Conservation (phyloP, 2,113 vertebrate species). For the Petrocephalus microphthalmus region DNA sequence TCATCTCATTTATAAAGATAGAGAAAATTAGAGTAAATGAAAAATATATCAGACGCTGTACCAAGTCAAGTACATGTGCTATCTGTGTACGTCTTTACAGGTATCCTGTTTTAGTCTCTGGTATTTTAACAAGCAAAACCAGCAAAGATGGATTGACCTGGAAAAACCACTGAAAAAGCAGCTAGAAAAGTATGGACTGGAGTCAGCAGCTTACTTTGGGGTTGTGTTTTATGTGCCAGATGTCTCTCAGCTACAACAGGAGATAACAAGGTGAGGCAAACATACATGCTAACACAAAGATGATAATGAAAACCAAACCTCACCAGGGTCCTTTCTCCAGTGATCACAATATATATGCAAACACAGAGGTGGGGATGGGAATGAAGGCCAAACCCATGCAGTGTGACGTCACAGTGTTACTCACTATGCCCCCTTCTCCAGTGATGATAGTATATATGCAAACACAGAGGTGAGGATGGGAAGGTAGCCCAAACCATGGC, state of each 20-base stretch:
- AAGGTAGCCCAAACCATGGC: too few relatives aligned
- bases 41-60: background rate
- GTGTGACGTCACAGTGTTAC: too few relatives aligned
- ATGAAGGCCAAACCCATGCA: too few relatives aligned
- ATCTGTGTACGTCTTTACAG: constrained; percentile 49
- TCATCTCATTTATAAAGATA: background rate
- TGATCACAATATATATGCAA: background rate
- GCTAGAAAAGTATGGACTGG: constrained; percentile 88
- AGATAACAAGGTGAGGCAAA: constrained; percentile 82
- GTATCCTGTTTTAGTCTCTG: constrained; percentile 94
- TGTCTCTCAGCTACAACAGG: constrained; percentile 86
- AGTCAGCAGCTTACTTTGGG: constrained; percentile 93
- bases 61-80: background rate
- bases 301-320: background rate
- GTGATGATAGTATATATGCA: too few relatives aligned
- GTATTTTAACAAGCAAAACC: constrained; percentile 96
- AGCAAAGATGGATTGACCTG: constrained; percentile 92
- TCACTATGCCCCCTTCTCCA: too few relatives aligned
- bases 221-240: constrained; percentile 91
- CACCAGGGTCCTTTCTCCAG: background rate
- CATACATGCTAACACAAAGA: background rate
- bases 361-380: too few relatives aligned
- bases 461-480: too few relatives aligned
- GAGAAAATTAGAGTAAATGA: background rate
- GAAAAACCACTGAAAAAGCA: constrained; percentile 97